These are phyloP conservation scores for Eulemur albifrons DNA, from an alignment of 2,797 vertebrate genomes.

Conservation along the genomic window DNA sequence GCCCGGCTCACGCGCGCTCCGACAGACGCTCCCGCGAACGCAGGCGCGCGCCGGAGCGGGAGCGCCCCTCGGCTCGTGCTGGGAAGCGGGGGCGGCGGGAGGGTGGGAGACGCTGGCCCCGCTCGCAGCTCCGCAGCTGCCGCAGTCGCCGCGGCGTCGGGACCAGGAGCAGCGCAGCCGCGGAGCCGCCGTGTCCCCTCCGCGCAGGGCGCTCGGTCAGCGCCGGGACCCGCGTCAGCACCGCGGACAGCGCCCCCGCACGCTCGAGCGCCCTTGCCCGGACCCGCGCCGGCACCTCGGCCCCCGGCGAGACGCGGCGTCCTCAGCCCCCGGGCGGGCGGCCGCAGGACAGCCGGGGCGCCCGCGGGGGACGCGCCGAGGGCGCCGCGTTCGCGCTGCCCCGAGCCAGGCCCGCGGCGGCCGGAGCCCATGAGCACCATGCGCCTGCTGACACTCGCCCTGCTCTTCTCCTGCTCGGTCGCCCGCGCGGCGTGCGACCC, in stretches of 20 bases:
- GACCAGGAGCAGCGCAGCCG: not conserved
- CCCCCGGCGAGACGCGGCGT: not conserved
- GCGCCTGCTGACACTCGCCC: slow-evolving; percentile 91
- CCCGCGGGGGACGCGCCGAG: slow-evolving; percentile 47
- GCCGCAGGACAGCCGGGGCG: slow-evolving; percentile 5
- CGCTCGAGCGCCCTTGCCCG: not conserved
- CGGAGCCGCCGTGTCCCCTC: not conserved
- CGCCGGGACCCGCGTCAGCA: slow-evolving; percentile 54
- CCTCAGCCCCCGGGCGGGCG: not conserved
- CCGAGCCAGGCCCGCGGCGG: slow-evolving; percentile 56
- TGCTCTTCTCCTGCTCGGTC: slow-evolving; percentile 92
- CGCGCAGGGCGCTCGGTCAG: not conserved
- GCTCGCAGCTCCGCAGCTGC: slow-evolving; percentile 30
- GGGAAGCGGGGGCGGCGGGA: slow-evolving; percentile 58
- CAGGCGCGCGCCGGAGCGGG: not conserved
- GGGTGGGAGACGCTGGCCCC: not conserved
- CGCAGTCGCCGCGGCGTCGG: slow-evolving; percentile 30
- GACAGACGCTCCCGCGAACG: not conserved
- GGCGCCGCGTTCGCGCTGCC: slow-evolving; percentile 15
- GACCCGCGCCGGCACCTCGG: not conserved
- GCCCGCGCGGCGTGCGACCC: slow-evolving; percentile 94
- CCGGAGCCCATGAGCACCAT: slow-evolving; percentile 85
- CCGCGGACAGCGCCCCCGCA: slow-evolving; percentile 53
- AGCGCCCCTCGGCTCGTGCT: not conserved
- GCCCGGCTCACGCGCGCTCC: not conserved